phyloP scores from a whole-genome alignment of 2,113 vertebrate species.

The Protobothrops flavoviridis region DNA sequence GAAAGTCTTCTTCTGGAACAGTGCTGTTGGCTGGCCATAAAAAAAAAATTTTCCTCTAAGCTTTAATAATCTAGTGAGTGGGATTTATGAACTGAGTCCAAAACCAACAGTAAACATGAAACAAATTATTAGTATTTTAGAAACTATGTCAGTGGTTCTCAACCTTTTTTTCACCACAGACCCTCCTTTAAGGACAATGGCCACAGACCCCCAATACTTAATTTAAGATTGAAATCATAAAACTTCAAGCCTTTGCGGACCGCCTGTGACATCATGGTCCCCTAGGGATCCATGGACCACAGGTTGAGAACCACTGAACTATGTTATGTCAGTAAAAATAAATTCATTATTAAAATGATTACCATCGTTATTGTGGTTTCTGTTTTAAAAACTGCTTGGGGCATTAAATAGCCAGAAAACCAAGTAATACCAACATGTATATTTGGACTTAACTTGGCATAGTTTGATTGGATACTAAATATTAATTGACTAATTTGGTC shows the following conservation, averaged over 20 bases:
- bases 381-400: conserved; percentile 31
- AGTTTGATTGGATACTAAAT: neutral
- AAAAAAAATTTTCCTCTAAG: neutral
- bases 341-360: conserved; percentile 40
- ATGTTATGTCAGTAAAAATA: conserved; percentile 46
- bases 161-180: no score
- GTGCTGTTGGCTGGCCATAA: neutral
- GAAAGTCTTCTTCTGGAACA: neutral
- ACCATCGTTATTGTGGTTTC: neutral
- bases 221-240: no score
- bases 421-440: neutral
- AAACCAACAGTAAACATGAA: neutral
- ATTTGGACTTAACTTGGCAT: neutral
- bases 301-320: neutral
- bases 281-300: no score
- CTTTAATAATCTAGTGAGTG: conserved; percentile 42
- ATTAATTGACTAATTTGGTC: neutral
- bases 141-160: neutral
- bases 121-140: neutral
- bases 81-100: neutral
- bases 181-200: no score
- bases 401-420: neutral
- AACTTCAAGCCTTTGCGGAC: no score
- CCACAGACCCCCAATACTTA: no score
- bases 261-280: no score